Evolutionary conservation across 2,797 vertebrate species (phyloP), one percentile per base, ranked within the genome.

Genomic region (Danio choprae): DNA sequence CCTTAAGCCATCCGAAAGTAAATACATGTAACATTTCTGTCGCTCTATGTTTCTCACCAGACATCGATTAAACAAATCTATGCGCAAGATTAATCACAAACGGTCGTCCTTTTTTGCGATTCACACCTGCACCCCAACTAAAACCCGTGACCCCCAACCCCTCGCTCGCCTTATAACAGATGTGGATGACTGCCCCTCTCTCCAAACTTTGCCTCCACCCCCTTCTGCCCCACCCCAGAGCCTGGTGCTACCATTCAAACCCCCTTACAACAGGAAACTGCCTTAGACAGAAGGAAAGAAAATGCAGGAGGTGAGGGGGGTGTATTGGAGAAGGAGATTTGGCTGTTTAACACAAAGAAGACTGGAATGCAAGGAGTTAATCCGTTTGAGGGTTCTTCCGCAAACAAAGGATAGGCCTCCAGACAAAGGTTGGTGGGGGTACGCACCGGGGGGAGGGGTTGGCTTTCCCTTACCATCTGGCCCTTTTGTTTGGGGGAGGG

Each of bases 341-440:
- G 92, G 89, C 89, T 93, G 92, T 93, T 94, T 94, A 93, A 94
- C 93, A 94, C 93, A 95, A 94, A 93, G 92, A 89, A 87, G 88
- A 81, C 89, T 89, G 91, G 91, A 93, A 94, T 94, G 93, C 90
- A 93, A 94, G 90, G 93, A 93, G 92, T 94, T 94, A 94, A 94
- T 94, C 93, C 91, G 53, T 93, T 91, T 82, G 87, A 91, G 91
- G 87, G 89, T 92, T 91, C 92, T 92, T 92, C 92, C 90, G 89
- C 91, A 94, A 94, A 94, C 93, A 94, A 94, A 94, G 90, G 90
- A 92, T 91, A 88, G 91, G 86, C 88, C 92, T 90, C 77, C 89
- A 94, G 93, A 94, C 93, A 94, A 94, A 94, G 93, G 93, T 91
- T 92, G 91, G 84, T 86, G 90, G 93, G 70, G 77, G 71, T 77